Base-by-base conservation (phyloP, 2,888 invertebrate species). In the Zootermopsis nevadensis region DNA sequence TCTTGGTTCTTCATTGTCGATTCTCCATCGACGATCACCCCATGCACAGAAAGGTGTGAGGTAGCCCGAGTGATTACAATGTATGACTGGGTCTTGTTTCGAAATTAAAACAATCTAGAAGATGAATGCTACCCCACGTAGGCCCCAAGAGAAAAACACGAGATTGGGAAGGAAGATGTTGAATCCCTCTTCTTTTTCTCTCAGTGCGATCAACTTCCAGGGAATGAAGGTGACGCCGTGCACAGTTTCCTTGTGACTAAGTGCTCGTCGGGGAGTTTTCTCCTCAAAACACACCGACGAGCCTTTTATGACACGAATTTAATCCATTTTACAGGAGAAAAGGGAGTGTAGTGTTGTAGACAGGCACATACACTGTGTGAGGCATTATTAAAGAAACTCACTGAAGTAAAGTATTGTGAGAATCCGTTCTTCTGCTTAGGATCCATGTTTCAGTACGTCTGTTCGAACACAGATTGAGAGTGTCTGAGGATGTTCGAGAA, bases 281-380 rank as follows among this genome's bases (percentile, higher is more conserved):
- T 60, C 60, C 60, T 60, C 60, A 60, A 27, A 60, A 60, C 60
- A 60, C 60, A 60, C 60, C n/a, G 60, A 60, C 60, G 60, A 55
- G 60, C n/a, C 60, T 60, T 60, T 60, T 60, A 60, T 60, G 60
- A 60, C 60, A n/a, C n/a, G 60, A 60, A 60, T 60, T 60, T 60
- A 60, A 60, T 60, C n/a, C 60, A 60, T 60, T 60, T 60, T 60
- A 27, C 60, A 60, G 60, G 60, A 60, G 60, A 27, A 60, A 27
- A n/a, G 27, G 60, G 27, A 27, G 60, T 60, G 60, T 60, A n/a
- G 6, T 3, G 60, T 48, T 48, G 48, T 19, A 15, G 12, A 48
- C 48, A 60, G 60, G 2, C 27, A 60, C 60, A 8, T 10, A 1
- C 60, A 8, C n/a, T 27, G 60, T 60, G 60, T 60, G 60, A 60